Evolutionary conservation across 2,888 invertebrate genomes (phyloP), one percentile per base, ranked within the genome.

Genomic region (Myopa tessellatipennis): DNA sequence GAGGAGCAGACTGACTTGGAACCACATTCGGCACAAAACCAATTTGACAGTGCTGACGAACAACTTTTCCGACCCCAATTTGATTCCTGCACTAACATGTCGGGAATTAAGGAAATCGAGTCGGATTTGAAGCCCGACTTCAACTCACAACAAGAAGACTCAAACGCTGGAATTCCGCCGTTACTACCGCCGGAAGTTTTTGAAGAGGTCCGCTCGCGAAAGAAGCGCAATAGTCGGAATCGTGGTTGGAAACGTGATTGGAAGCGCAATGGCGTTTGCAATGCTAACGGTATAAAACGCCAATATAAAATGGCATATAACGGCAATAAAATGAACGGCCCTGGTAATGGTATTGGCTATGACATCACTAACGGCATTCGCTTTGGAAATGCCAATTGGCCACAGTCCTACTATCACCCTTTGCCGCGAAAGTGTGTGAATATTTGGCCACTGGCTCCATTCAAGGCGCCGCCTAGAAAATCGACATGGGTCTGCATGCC

Each of bases 111-210:
- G 58, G 4, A 34, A 10, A 73, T 16, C 45, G 18, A n/a, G 67
- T 12, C 68, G 65, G 16, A 76, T 34, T 4, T n/a, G 10, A 50
- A 77, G 4, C 80, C 80, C 3, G 76, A 74, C 52, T 65, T 67
- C 0, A 72, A 69, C 0, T 84, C 85, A 0, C 79, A 77, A 0
- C 83, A 83, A 34, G 82, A 81, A 84, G 84, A 8, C 58, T 83
- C 5, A 80, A 81, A 76, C 77, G 78, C 76, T 4, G 85, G 83
- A 2, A 82, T 84, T 18, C 82, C 85, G 4, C 84, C 86, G 0
- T 69, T 85, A 50, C 77, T 83, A 4, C 84, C 83, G 0, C 70
- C 80, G 40, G 63, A n/a, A 52, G 63, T 77, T 7, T 67, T 79
- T 0, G 74, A 78, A 10, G 58, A 78, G 8, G 74, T 77, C 1